Base-by-base conservation (phyloP, 1,140 invertebrate species). In the Goniozus legneri region DNA sequence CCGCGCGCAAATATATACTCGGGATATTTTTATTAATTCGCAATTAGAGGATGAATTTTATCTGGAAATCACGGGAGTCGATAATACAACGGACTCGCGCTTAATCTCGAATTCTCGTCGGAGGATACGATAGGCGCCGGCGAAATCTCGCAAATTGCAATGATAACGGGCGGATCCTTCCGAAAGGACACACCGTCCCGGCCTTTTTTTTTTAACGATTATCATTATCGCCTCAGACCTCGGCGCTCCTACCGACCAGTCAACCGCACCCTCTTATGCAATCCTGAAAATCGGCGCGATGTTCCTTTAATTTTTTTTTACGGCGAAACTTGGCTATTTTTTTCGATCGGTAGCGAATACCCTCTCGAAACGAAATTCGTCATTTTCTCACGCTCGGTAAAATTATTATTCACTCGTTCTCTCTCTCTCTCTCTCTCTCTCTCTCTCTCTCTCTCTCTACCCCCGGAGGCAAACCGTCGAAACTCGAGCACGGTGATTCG, bases 161-260 rank as follows among this genome's bases (percentile, higher is more conserved):
- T n/a, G n/a, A n/a, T n/a, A n/a, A n/a, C n/a, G n/a, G n/a, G n/a
- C n/a, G n/a, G n/a, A n/a, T n/a, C n/a, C n/a, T n/a, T n/a, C n/a
- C n/a, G n/a, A n/a, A n/a, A n/a, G n/a, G n/a, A n/a, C n/a, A n/a
- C n/a, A n/a, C n/a, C n/a, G n/a, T n/a, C n/a, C n/a, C n/a, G n/a
- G n/a, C n/a, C n/a, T n/a, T n/a, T n/a, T n/a, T n/a, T n/a, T n/a
- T 18, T 35, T 47, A 54, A 47, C 37, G 38, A 52, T 57, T 46
- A 50, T 60, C 49, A 52, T 58, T 60, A 60, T 60, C 55, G 47
- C 35, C 27, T n/a, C 33, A n/a, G n/a, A n/a, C n/a, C n/a, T 52
- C 32, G 44, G 43, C 49, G 46, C 50, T 40, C 52, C 47, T 57
- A 54, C 47, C 33, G 45, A 43, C 38, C 33, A n/a, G n/a, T n/a